Base-by-base conservation (phyloP, 2,113 vertebrate genomes). In the Rissa tridactyla region DNA sequence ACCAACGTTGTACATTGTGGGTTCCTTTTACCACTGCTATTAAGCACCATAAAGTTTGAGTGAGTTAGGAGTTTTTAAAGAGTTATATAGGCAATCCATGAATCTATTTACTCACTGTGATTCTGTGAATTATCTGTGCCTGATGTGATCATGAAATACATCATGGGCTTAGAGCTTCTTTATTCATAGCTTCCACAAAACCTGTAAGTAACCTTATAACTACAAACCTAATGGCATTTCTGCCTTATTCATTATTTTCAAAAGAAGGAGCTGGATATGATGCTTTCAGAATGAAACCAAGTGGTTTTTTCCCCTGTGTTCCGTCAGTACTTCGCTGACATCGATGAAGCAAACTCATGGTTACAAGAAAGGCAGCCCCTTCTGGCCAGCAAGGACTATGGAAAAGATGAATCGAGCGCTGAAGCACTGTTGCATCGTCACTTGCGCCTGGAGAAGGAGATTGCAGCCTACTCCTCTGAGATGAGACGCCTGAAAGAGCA, bases 281-380 rank as follows among this genome's bases (percentile, higher is more conserved):
- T 8, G 10, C 10, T 72, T 69, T 14, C 47, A 80, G 66, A 40
- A 62, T 57, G 42, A 79, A 83, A 69, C 30, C 42, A 40, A 58
- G 8, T 5, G 19, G 3, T 3, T 49, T 52, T 62, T 11, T 83
- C 36, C 10, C 9, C 62, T 70, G 44, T 90, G 29, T 51, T 64
- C 20, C 46, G 27, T 15, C 93, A 99, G 99, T 99, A 99, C 92
- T 99, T 99, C 86, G 98, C 98, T 10, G 99, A 99, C 5, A 93
- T 96, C 0, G 86, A 94, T 1, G 99, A 99, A 47, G 98, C 98
- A 2, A 94, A 97, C 8, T 98, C 98, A 1, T 99, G 99, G 99
- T 42, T 99, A 86, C 86, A 57, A 2, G 99, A 99, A 96, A 98
- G 80, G 89, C 98, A 97, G 49, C 98, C 98, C 2, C 96, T 98